Evolutionary conservation across 1,140 invertebrate genomes (phyloP).

Genomic region (Sinella curviseta): DNA sequence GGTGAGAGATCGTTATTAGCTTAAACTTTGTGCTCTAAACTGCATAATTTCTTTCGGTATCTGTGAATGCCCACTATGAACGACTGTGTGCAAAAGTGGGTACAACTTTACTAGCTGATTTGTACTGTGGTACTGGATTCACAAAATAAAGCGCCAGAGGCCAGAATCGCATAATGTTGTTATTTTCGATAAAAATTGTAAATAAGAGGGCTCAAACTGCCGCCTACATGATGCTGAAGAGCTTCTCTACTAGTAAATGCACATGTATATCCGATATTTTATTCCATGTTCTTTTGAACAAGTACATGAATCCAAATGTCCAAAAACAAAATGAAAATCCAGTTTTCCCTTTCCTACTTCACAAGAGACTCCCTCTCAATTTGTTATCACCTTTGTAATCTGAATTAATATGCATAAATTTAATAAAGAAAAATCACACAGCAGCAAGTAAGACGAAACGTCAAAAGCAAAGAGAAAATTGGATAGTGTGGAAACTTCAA

Average conservation of each 20-base stretch:
- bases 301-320: no score
- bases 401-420: conserved; percentile 14
- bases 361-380: not conserved
- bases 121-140: no score
- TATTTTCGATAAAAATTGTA: not conserved
- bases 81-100: not conserved
- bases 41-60: no score
- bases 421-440: conserved; percentile 3
- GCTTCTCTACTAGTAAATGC: no score
- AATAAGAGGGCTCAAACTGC: conserved; percentile 18
- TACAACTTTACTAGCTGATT: not conserved
- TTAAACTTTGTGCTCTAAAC: no score
- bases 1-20: no score
- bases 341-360: not conserved
- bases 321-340: conserved; percentile 1
- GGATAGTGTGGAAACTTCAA: not conserved
- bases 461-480: not conserved
- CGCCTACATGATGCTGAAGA: not conserved
- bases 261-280: no score
- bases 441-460: not conserved
- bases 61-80: not conserved
- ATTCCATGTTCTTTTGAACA: no score
- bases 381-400: not conserved
- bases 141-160: not conserved
- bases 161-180: not conserved